Evolutionary conservation across 2,797 vertebrate genomes (phyloP), one percentile per base, ranked within the genome.

Genomic region (Okamejei kenojei): DNA sequence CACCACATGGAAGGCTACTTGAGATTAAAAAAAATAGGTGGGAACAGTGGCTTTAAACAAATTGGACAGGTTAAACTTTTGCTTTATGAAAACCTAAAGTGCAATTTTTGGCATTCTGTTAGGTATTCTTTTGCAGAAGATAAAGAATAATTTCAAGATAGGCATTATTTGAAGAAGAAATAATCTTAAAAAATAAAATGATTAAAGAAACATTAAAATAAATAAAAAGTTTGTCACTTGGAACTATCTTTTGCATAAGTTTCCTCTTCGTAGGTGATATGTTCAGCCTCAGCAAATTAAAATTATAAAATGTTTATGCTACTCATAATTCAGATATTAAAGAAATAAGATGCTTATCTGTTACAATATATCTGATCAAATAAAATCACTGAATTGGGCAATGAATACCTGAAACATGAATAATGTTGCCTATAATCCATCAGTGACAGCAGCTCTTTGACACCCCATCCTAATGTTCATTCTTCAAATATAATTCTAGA

Each of bases 181-280:
- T 8, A 0, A 9, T 32, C 7, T 4, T 90, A 10, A 84, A 61
- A 8, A 10, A 13, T 84, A 61, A 84, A 76, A 38, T 92, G 29
- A 38, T 92, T 45, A 45, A 68, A 35, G n/a, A 19, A 21, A 90
- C 63, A 63, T 68, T 35, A 35, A 92, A 38, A 93, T 76, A 93
- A 77, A 84, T 21, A 92, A 58, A 78, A 23, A 19, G 65, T 86
- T 23, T 26, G 1, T 61, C 15, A 86, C 8, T 29, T 93, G 94
- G 94, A 97, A 97, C 97, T 96, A 97, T 95, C 95, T 38, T 93
- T 82, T 94, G 91, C 15, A 93, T 94, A 93, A 90, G 77, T 93
- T 35, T 96, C 94, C 94, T 94, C 96, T 95, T 82, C 90, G 35
- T 96, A 94, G 94, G 93, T 95, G 94, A 94, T 94, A 79, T 95